Evolutionary conservation across 2,797 vertebrate genomes (phyloP), one percentile per base, ranked within the genome.

Genomic region (Anableps anableps): DNA sequence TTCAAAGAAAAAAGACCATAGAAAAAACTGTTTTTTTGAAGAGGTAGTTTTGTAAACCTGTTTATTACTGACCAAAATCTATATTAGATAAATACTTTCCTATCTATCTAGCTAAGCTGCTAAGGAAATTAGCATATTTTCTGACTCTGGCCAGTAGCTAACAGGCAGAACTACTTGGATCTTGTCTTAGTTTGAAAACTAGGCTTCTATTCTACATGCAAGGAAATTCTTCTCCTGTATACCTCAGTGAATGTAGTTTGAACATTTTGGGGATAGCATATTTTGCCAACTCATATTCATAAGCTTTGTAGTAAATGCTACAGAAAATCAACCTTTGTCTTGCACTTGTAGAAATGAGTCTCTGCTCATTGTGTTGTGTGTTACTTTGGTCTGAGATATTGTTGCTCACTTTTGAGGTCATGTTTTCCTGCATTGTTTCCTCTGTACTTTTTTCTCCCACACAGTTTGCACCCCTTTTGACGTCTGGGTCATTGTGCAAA

Each of bases 361-460:
- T 11, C 5, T 74, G 6, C 10, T 78, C 58, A 36, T 78, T 78
- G 43, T 17, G 43, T 38, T 76, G 53, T 14, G 4, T 53, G 31
- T 68, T 73, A n/a, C 66, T 68, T 77, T 79, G 19, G 74, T 50
- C 31, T 43, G 36, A 66, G 26, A 43, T 72, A 29, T 75, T 81
- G 21, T 48, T 43, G 78, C 62, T 80, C 62, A 79, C 76, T 75
- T 76, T 45, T 34, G 6, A 60, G 74, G n/a, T 75, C 76, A 74
- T 16, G 43, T 29, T 73, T 80, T 50, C 77, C 29, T 21, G 41
- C 41, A 34, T 79, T 21, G 34, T 68, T 83, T 86, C 31, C 47
- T 38, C 66, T 74, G 5, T 76, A 31, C n/a, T 23, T 72, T 72
- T 78, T 47, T 70, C 75, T 75, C 76, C 80, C 77, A 79, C 81